Evolutionary conservation across 1,140 invertebrate species (phyloP).

Genomic region (Lanistes nyassanus): DNA sequence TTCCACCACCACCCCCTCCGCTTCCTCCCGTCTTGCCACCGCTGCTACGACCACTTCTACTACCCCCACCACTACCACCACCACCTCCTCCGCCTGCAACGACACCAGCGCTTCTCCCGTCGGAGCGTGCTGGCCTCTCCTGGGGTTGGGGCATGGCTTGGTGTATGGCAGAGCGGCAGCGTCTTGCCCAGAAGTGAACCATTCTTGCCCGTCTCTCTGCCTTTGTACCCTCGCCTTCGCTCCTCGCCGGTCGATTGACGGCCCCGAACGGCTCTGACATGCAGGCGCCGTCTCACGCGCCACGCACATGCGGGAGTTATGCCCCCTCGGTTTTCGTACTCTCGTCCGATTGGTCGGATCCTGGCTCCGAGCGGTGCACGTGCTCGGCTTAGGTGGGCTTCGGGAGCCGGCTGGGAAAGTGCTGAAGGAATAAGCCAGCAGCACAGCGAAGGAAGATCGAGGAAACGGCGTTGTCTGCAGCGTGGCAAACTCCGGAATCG

Average conservation of each 20-base stretch:
- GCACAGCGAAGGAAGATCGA: no score
- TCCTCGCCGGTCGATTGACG: not conserved
- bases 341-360: not conserved
- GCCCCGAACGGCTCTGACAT: not conserved
- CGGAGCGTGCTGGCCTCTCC: not conserved
- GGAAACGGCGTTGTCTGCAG: no score
- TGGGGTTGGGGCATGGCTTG: conserved; percentile 6
- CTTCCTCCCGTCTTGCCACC: conserved; percentile 1
- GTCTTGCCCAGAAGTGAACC: conserved; percentile 11
- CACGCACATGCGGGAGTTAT: conserved; percentile 2
- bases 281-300: conserved; percentile 3
- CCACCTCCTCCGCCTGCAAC: not conserved
- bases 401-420: no score
- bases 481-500: no score
- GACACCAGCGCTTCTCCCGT: not conserved
- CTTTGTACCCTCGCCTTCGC: conserved; percentile 15
- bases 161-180: not conserved
- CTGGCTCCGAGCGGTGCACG: no score
- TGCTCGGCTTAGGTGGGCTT: no score
- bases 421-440: no score
- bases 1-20: no score
- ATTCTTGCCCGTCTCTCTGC: not conserved
- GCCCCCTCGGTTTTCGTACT: conserved; percentile 1
- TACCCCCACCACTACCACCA: not conserved
- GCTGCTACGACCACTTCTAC: conserved; percentile 2